Evolutionary conservation across 2,113 vertebrate genomes (phyloP), one percentile per base, ranked within the genome.

Genomic region (Oncorhynchus gorbuscha): DNA sequence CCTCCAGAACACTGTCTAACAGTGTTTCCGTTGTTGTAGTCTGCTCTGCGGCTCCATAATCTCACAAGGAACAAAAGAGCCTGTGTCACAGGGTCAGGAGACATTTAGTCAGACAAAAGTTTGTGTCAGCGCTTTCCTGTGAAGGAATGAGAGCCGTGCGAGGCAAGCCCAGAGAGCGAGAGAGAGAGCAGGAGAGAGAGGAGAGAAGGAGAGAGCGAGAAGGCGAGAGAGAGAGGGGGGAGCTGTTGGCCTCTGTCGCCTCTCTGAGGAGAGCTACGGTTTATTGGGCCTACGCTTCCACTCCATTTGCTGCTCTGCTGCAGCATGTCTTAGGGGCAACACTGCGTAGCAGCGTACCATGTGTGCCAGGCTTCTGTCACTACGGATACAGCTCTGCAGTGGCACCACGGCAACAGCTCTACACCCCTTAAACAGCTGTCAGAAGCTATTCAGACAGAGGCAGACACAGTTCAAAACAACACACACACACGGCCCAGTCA

Each of bases 231-330:
- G 80, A 11, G 83, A 75, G 48, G 82, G 85, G 81, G 72, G 79
- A 83, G 88, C 81, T 32, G 85, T 89, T 86, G 81, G 83, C 85
- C 82, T 74, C 79, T 70, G 51, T 55, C 51, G 3, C 51, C 77
- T 81, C 83, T 87, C 84, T 77, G 69, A 87, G 86, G 81, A 80
- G 79, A 72, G 78, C 20, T 71, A 49, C 71, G 51, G 87, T 87
- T 88, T 90, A 90, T 90, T 88, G 82, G 88, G 85, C 81, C 87
- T 66, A n/a, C 81, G 83, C 88, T 83, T 91, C 82, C 87, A 90
- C 83, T 89, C 83, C 87, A 89, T 90, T 92, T 89, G 85, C 88
- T 78, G 45, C 75, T 59, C 78, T 75, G 49, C 76, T 61, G 83
- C 84, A 78, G 72, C 28, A 76, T 73, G 84, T 71, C 77, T 79